These are phyloP conservation scores for Cephus rjabovi DNA, from an alignment of 2,888 invertebrate genomes.

Conservation along the genomic window DNA sequence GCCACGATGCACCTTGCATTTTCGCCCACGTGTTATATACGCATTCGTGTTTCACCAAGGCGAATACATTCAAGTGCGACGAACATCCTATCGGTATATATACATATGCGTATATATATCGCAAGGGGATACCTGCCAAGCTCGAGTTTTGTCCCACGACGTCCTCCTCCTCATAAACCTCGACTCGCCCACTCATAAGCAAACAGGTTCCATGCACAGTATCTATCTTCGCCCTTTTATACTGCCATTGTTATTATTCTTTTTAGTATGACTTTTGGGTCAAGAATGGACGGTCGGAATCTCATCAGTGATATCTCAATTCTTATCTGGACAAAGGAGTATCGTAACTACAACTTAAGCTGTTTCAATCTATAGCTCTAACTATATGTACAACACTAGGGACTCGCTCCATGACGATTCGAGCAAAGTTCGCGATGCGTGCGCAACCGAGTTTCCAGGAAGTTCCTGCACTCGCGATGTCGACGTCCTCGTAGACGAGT, in stretches of 20 bases:
- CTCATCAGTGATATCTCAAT: background rate
- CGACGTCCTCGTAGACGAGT: background rate
- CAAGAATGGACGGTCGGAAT: background rate
- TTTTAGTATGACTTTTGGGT: background rate
- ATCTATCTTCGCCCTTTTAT: background rate
- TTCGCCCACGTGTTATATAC: constrained; percentile 7
- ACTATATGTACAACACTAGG: background rate
- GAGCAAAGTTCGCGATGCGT: background rate
- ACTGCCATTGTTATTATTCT: background rate
- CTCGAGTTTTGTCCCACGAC: constrained; percentile 4
- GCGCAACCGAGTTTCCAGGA: background rate
- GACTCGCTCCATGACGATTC: background rate
- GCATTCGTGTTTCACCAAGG: constrained; percentile 1
- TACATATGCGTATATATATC: background rate
- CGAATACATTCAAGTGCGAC: background rate
- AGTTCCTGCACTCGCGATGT: background rate
- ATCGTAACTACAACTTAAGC: background rate
- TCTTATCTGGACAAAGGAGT: background rate
- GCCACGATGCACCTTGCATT: constrained; percentile 8
- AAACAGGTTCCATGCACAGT: constrained; percentile 23
- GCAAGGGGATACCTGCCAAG: background rate
- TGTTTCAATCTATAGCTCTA: background rate
- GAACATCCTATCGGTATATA: background rate
- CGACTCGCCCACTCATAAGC: constrained; percentile 25
- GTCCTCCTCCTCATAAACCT: constrained; percentile 22